A percentile compares a stretch with the other conserved stretches of the same genome.
These are phyloP conservation scores for Empidonax traillii DNA, from an alignment of 2,113 vertebrate species.

Conservation along the genomic window DNA sequence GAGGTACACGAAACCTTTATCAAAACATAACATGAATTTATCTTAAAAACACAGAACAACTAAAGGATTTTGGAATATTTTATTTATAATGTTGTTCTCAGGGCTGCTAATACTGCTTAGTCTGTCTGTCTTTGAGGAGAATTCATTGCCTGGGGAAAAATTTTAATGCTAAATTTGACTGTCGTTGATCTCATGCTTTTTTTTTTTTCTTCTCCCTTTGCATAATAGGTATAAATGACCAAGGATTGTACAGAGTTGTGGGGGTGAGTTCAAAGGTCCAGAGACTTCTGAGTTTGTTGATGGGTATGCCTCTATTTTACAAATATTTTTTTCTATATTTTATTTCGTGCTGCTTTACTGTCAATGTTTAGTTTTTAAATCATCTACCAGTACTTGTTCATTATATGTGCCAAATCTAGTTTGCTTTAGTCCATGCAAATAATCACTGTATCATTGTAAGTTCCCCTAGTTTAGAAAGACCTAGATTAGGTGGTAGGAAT, in stretches of 20 bases:
- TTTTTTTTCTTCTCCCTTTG: background rate
- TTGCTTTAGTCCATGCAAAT: background rate
- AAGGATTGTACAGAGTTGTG: slow-evolving; percentile 96
- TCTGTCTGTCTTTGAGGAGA: background rate
- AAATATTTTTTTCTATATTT: slow-evolving; percentile 59
- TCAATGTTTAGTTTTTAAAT: background rate
- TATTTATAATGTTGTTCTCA: slow-evolving; percentile 9
- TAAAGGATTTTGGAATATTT: slow-evolving; percentile 10
- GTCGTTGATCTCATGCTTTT: background rate
- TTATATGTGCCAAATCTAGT: background rate
- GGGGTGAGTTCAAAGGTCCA: slow-evolving; percentile 98
- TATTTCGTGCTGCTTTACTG: slow-evolving; percentile 1
- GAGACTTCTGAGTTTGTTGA: slow-evolving; percentile 94
- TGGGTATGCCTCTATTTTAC: slow-evolving; percentile 87
- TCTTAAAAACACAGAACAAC: background rate
- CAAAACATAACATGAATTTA: background rate
- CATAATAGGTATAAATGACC: slow-evolving; percentile 91
- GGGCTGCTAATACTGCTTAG: background rate
- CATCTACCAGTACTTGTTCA: background rate
- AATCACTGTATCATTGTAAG: background rate
- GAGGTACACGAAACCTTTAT: background rate
- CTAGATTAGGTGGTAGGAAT: background rate
- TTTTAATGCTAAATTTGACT: background rate
- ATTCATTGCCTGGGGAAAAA: background rate
- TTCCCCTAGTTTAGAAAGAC: background rate